Percentiles rank a stretch among this genome's conserved stretches.
phyloP scores from a whole-genome alignment of 2,888 invertebrate species.

The Agonopterix heracliana region DNA sequence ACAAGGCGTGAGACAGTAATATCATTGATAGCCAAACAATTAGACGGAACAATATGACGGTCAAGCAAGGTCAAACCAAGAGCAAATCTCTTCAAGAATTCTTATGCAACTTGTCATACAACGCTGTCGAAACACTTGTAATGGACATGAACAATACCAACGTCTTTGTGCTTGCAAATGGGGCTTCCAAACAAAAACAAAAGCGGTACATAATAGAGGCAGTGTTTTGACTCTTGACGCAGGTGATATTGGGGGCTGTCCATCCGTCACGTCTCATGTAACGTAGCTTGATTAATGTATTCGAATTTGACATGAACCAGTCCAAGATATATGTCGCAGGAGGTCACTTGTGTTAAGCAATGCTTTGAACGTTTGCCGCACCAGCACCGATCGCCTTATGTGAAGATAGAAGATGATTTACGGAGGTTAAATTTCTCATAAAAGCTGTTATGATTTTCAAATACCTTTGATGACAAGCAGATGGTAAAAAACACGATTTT shows the following conservation, averaged over 20 bases:
- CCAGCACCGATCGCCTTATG: neutral
- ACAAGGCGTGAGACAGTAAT: too few relatives aligned
- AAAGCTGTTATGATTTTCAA: neutral
- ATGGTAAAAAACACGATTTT: neutral
- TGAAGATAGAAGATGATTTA: neutral
- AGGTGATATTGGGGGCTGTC: constrained; percentile 54
- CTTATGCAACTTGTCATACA: constrained; percentile 54
- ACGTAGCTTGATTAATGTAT: constrained; percentile 54
- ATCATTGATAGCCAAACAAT: too few relatives aligned
- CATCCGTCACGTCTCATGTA: constrained; percentile 36
- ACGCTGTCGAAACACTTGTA: constrained; percentile 63
- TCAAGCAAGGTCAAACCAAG: constrained; percentile 44
- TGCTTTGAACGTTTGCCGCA: constrained; percentile 14
- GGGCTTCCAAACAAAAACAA: constrained; percentile 57
- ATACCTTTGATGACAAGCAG: neutral
- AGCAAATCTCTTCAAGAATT: constrained; percentile 32
- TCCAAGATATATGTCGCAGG: constrained; percentile 30
- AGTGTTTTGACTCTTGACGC: constrained; percentile 38
- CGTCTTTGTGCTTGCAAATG: constrained; percentile 48
- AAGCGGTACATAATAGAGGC: constrained; percentile 47
- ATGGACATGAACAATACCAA: constrained; percentile 49
- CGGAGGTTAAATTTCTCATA: neutral
- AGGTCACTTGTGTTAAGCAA: constrained; percentile 27
- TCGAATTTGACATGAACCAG: constrained; percentile 36
- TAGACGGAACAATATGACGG: constrained; percentile 21